Conservation (phyloP, 2,888 invertebrate genomes). For the Toxonevra muliebris region DNA sequence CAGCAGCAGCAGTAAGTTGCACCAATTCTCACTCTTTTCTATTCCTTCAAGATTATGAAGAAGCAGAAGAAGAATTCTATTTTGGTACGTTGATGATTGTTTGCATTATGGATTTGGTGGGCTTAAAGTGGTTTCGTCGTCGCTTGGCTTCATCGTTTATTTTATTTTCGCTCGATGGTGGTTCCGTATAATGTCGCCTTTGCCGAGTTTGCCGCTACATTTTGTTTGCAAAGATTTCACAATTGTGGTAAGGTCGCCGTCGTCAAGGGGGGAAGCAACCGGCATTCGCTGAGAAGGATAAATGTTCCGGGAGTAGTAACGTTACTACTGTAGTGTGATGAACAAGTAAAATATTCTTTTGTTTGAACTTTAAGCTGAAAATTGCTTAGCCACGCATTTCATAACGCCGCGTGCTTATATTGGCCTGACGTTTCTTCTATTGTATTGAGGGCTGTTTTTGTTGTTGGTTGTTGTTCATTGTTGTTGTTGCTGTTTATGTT, state of each 20-base stretch:
- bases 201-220: too few species aligned
- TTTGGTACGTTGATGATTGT: slow-evolving; percentile 40
- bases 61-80: not conserved
- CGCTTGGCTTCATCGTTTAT: slow-evolving; percentile 47
- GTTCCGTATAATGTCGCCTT: too few species aligned
- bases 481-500: slow-evolving; percentile 26
- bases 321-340: not conserved
- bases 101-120: slow-evolving; percentile 62
- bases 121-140: slow-evolving; percentile 62
- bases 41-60: not conserved
- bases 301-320: not conserved
- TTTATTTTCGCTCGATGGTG: slow-evolving; percentile 5
- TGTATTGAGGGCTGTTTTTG: slow-evolving; percentile 4
- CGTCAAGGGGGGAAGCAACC: not conserved
- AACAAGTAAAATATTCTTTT: slow-evolving; percentile 45
- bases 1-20: too few species aligned
- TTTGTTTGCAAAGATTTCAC: slow-evolving; percentile 35
- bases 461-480: not conserved
- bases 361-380: slow-evolving; percentile 55
- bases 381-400: slow-evolving; percentile 32
- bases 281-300: too few species aligned
- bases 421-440: slow-evolving; percentile 35
- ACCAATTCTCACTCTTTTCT: too few species aligned
- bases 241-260: not conserved
- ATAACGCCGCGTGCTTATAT: not conserved